phyloP scores from a whole-genome alignment of 2,113 vertebrate genomes.

The Pygoscelis adeliae region DNA sequence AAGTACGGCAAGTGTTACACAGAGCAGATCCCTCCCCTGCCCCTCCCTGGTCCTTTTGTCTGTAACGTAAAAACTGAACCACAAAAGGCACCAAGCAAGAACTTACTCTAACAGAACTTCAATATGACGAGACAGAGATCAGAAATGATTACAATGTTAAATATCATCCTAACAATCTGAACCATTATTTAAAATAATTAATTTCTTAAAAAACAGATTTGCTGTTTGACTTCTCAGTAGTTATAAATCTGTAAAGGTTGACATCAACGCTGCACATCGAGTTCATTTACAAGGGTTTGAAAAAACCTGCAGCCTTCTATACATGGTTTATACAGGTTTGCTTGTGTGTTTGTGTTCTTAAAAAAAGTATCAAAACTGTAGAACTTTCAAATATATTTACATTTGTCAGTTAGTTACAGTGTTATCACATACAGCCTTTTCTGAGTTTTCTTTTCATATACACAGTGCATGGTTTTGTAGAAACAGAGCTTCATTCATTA shows the following conservation, averaged over 20 bases:
- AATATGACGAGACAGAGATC: slow-evolving; percentile 63
- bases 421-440: slow-evolving; percentile 65
- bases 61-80: slow-evolving; percentile 37
- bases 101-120: slow-evolving; percentile 51
- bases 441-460: slow-evolving; percentile 60
- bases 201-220: slow-evolving; percentile 58
- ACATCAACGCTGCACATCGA: slow-evolving; percentile 49
- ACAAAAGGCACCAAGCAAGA: slow-evolving; percentile 68
- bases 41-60: slow-evolving; percentile 33
- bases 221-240: slow-evolving; percentile 47
- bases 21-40: slow-evolving; percentile 6
- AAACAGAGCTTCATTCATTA: slow-evolving; percentile 42
- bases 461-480: slow-evolving; percentile 67
- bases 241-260: slow-evolving; percentile 63
- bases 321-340: slow-evolving; percentile 65
- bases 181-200: slow-evolving; percentile 57
- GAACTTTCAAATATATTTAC: slow-evolving; percentile 78
- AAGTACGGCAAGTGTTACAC: slow-evolving; percentile 56
- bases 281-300: slow-evolving; percentile 57
- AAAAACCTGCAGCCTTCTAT: slow-evolving; percentile 63
- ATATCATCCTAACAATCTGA: slow-evolving; percentile 50
- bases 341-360: slow-evolving; percentile 54
- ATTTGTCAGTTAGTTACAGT: slow-evolving; percentile 72
- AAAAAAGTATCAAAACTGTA: slow-evolving; percentile 84
- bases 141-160: slow-evolving; percentile 58